Conservation (phyloP, 2,797 vertebrate genomes). For the Alectoris magna region DNA sequence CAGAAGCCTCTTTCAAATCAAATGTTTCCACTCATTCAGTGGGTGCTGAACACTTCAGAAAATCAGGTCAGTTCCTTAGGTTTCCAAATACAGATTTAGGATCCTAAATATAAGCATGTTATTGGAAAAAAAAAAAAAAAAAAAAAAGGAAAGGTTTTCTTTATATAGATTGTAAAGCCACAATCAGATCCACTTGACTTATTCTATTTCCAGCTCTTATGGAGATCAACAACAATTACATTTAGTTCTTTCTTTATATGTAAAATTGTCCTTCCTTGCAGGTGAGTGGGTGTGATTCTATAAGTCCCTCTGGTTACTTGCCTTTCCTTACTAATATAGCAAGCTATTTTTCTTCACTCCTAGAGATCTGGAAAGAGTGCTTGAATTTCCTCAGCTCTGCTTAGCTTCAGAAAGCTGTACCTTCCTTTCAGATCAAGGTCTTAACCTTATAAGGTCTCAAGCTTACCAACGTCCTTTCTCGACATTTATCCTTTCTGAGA, state of each 20-base stretch:
- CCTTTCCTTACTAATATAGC: not conserved
- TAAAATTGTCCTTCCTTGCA: conserved; percentile 28
- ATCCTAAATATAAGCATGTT: conserved; percentile 62
- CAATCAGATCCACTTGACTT: conserved; percentile 50
- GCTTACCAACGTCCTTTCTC: not conserved
- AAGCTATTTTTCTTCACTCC: not conserved
- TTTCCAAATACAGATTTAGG: conserved; percentile 59
- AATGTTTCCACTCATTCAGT: conserved; percentile 43
- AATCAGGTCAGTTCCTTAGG: conserved; percentile 61
- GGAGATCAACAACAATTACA: conserved; percentile 28
- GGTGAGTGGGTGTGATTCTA: conserved; percentile 25
- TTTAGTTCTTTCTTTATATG: conserved; percentile 18
- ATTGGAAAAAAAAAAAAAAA: conserved; percentile 24
- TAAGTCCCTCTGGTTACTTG: not conserved
- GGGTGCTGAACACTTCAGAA: conserved; percentile 36
- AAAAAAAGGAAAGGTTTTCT: not conserved
- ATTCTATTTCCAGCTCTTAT: conserved; percentile 35
- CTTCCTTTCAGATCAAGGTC: not conserved
- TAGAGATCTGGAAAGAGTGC: not conserved
- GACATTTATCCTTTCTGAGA: not conserved
- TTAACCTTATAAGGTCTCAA: not conserved
- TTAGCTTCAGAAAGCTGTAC: not conserved
- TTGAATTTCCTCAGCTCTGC: not conserved
- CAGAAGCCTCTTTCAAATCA: conserved; percentile 34
- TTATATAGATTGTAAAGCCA: conserved; percentile 38